These are phyloP conservation scores for Athalia rosae DNA, from an alignment of 2,888 invertebrate genomes.

Conservation along the genomic window DNA sequence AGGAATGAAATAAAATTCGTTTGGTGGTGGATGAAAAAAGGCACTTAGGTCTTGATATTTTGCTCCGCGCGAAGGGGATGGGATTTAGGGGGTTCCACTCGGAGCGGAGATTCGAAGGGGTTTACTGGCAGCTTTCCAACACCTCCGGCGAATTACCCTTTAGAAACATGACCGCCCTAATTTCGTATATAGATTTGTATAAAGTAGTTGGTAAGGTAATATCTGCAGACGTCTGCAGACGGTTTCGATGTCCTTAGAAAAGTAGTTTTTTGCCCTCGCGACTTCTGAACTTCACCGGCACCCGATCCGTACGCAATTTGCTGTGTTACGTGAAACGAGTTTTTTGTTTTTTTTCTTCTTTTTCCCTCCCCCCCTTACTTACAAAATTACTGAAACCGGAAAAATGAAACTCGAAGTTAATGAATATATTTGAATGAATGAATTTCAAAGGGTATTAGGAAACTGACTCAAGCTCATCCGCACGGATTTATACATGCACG, in stretches of 20 bases:
- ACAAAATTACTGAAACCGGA: background rate
- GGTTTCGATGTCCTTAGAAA: background rate
- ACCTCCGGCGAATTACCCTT: conserved; percentile 7
- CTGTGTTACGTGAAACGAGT: background rate
- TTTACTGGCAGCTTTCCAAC: conserved; percentile 19
- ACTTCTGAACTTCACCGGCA: no score
- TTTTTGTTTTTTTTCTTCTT: background rate
- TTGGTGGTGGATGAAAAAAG: no score
- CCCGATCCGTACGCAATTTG: background rate
- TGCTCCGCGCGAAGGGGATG: no score
- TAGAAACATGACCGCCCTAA: conserved; percentile 31
- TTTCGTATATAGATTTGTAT: background rate
- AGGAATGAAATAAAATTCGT: no score
- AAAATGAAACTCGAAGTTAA: no score
- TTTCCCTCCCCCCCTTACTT: background rate
- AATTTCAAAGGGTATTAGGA: no score
- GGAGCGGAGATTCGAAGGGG: conserved; percentile 17
- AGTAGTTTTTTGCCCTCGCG: no score
- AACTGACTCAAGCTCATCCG: no score
- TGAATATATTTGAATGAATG: no score
- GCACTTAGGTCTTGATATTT: no score
- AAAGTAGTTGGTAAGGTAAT: background rate
- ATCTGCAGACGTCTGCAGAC: conserved; percentile 4
- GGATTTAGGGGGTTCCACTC: background rate
- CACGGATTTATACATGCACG: background rate